Conservation (phyloP, 2,113 vertebrate genomes). For the Agapornis roseicollis region DNA sequence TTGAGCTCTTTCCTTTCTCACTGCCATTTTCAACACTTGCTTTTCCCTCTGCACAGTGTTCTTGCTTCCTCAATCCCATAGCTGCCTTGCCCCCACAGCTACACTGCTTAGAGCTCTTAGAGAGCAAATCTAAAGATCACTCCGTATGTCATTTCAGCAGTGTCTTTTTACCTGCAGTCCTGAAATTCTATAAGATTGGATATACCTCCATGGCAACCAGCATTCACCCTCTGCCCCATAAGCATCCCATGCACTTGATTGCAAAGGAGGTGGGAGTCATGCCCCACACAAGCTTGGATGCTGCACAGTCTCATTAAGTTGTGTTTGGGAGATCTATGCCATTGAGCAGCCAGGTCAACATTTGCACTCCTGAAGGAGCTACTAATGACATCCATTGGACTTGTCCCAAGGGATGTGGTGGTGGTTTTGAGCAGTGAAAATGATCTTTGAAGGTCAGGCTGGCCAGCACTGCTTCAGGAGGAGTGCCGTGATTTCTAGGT, state of each 20-base stretch:
- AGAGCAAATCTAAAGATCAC: background rate
- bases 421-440: background rate
- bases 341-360: background rate
- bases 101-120: background rate
- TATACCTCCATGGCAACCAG: background rate
- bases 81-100: background rate
- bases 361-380: background rate
- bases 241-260: background rate
- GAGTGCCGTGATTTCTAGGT: background rate
- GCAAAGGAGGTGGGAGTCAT: background rate
- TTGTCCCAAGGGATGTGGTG: background rate
- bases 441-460: conserved; percentile 29
- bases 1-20: background rate
- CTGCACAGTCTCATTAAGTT: background rate
- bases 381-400: background rate
- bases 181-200: background rate
- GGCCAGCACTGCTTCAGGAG: background rate
- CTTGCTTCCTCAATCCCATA: background rate
- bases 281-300: background rate
- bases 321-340: background rate
- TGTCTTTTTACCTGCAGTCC: background rate
- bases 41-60: background rate
- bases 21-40: background rate
- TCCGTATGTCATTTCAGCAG: background rate
- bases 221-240: rapidly evolving